phyloP scores from a whole-genome alignment of 2,797 vertebrate genomes.

The Alosa sapidissima region DNA sequence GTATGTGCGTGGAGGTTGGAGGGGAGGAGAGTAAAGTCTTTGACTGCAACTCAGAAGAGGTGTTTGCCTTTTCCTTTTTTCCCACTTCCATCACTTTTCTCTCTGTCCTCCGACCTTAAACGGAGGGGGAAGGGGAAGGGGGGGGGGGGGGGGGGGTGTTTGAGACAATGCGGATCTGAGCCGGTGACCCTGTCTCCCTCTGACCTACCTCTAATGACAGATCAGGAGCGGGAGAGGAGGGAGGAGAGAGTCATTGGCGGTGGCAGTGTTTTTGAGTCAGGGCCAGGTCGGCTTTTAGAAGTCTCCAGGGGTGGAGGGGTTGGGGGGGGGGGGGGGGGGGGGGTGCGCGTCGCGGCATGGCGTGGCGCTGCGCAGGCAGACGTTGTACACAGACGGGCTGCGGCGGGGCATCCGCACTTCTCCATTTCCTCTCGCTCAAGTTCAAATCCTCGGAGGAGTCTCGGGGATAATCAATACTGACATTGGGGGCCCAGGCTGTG shows the following conservation, averaged over 20 bases:
- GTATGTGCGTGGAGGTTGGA: not conserved
- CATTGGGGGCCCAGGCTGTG: slow-evolving; percentile 53
- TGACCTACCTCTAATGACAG: slow-evolving; percentile 47
- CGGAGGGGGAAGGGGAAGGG: not conserved
- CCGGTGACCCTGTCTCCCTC: slow-evolving; percentile 40
- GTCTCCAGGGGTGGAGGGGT: slow-evolving; percentile 41
- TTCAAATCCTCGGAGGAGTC: slow-evolving; percentile 62
- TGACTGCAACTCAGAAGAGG: slow-evolving; percentile 36
- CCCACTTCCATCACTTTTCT: not conserved
- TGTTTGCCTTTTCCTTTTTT: slow-evolving; percentile 33
- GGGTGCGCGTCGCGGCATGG: slow-evolving; percentile 47
- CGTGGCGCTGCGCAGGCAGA: not conserved
- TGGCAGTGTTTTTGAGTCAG: slow-evolving; percentile 57
- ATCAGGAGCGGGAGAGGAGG: slow-evolving; percentile 48
- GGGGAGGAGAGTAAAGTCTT: slow-evolving; percentile 21
- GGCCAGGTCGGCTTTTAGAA: slow-evolving; percentile 50
- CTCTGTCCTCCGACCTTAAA: slow-evolving; percentile 27
- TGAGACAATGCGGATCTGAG: slow-evolving; percentile 42
- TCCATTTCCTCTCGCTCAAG: slow-evolving; percentile 72
- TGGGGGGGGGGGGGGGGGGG: slow-evolving; percentile 62
- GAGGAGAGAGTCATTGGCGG: not conserved
- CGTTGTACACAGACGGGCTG: slow-evolving; percentile 6
- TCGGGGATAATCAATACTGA: slow-evolving; percentile 67
- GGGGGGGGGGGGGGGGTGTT: no score
- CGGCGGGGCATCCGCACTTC: slow-evolving; percentile 69